Base-by-base conservation (phyloP, 2,888 invertebrate species). In the Desoria tigrina region DNA sequence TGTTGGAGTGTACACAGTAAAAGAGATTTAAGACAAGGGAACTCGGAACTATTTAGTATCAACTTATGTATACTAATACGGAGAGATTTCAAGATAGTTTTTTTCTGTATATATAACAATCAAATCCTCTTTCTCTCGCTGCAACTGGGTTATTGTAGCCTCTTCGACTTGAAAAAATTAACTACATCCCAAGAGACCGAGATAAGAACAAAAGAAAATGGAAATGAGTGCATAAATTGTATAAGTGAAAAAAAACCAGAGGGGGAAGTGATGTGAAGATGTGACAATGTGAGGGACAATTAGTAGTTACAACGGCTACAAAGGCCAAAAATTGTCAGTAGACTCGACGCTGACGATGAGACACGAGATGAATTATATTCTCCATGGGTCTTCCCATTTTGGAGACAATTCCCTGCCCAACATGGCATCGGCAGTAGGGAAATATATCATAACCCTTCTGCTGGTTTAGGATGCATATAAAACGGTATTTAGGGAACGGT, bases 351-450 rank as follows among this genome's bases (percentile, higher is more conserved):
- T 45, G 45, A 6, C 18, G 45, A 45, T 45, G 45, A n/a, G 45
- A 45, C 45, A 45, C 21, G 45, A 45, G 45, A 45, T 45, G 45
- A 45, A 45, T 45, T 45, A 45, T 45, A 18, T 45, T 45, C 45
- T 45, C 45, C 45, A 45, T 45, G 45, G 21, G 21, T 45, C n/a
- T 18, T 16, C 45, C 16, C 45, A 45, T 45, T 21, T 16, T 16
- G 21, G 45, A 45, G 21, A 45, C 45, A 45, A 45, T 45, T 6
- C 45, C 45, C 45, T 45, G 45, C 45, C 45, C 45, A 32, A 32
- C 32, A 32, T 32, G 32, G 32, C 11, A 32, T 32, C 32, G 11
- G 32, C 4, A 32, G 6, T n/a, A n/a, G 11, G 4, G 32, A 32
- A 32, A 32, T 32, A 32, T n/a, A n/a, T n/a, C 32, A 32, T 11